Conservation (phyloP, 2,888 invertebrate species). For the Auanema sp. region DNA sequence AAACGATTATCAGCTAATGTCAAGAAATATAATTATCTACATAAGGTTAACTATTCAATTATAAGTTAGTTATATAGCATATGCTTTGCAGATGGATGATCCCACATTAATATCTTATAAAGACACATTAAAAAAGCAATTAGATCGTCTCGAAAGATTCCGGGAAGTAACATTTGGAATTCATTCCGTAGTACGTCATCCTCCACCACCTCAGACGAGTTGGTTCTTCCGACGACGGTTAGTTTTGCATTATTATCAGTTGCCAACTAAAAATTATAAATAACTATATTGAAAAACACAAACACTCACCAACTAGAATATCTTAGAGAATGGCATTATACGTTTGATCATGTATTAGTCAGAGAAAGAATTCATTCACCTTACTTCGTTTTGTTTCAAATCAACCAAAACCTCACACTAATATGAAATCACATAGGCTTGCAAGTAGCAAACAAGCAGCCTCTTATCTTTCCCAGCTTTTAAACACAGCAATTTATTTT, state of each 20-base stretch:
- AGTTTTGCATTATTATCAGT: neutral
- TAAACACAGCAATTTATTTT: too few species aligned
- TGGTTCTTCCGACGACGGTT: conserved; percentile 63
- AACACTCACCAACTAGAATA: conserved; percentile 2
- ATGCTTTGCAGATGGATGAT: conserved; percentile 55
- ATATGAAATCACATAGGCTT: too few species aligned
- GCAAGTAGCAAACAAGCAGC: too few species aligned
- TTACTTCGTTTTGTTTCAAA: neutral
- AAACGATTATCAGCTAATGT: conserved; percentile 56
- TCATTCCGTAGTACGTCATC: conserved; percentile 60
- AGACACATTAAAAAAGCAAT: conserved; percentile 52
- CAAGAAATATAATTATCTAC: conserved; percentile 56
- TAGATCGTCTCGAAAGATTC: conserved; percentile 59
- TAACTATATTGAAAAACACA: neutral
- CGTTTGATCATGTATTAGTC: neutral
- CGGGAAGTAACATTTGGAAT: conserved; percentile 57
- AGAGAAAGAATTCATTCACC: too few species aligned
- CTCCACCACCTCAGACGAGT: conserved; percentile 46
- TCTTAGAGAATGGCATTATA: neutral
- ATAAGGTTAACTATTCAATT: conserved; percentile 43
- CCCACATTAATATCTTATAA: conserved; percentile 57
- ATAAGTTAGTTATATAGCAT: neutral
- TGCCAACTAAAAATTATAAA: conserved; percentile 1
- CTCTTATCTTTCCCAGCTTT: too few species aligned
- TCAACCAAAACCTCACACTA: neutral